phyloP scores from a whole-genome alignment of 2,888 invertebrate genomes.

The Drosophila longiperda region DNA sequence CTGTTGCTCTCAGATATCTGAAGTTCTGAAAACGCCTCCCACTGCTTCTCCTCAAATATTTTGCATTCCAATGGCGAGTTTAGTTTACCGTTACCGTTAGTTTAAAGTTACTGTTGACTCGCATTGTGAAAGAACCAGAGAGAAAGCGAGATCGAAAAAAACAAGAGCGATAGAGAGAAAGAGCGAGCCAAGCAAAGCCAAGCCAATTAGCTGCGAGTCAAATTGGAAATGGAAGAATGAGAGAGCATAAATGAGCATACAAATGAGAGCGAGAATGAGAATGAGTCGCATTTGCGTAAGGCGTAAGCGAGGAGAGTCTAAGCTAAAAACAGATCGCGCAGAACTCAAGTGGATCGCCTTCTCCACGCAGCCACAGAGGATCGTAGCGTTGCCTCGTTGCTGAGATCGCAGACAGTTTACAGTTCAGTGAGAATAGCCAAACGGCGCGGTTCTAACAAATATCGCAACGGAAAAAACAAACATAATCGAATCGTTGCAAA shows the following conservation, averaged over 20 bases:
- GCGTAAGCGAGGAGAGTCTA: slow-evolving; percentile 68
- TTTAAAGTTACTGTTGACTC: slow-evolving; percentile 31
- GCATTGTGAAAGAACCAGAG: slow-evolving; percentile 2
- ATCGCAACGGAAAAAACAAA: slow-evolving; percentile 27
- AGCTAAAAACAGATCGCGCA: slow-evolving; percentile 62
- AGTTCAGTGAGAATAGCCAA: slow-evolving; percentile 75
- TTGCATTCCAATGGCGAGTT: slow-evolving; percentile 30
- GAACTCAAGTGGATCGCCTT: slow-evolving; percentile 47
- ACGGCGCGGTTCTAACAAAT: slow-evolving; percentile 64
- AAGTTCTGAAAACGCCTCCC: slow-evolving; percentile 15
- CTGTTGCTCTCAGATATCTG: slow-evolving; percentile 9
- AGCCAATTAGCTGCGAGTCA: slow-evolving; percentile 38
- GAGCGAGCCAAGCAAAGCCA: slow-evolving; percentile 2
- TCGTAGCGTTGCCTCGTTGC: slow-evolving; percentile 41
- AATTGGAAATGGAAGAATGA: slow-evolving; percentile 29
- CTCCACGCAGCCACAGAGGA: slow-evolving; percentile 24
- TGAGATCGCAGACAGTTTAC: slow-evolving; percentile 44
- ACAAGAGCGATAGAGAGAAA: neutral
- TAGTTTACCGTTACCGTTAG: no score
- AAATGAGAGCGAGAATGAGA: neutral
- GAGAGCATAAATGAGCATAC: neutral
- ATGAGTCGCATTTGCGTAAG: slow-evolving; percentile 61
- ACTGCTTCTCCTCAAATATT: slow-evolving; percentile 13
- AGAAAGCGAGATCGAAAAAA: neutral
- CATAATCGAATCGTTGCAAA: neutral